Evolutionary conservation across 2,113 vertebrate genomes (phyloP), one percentile per base, ranked within the genome.

Genomic region (Lasiurus cinereus): DNA sequence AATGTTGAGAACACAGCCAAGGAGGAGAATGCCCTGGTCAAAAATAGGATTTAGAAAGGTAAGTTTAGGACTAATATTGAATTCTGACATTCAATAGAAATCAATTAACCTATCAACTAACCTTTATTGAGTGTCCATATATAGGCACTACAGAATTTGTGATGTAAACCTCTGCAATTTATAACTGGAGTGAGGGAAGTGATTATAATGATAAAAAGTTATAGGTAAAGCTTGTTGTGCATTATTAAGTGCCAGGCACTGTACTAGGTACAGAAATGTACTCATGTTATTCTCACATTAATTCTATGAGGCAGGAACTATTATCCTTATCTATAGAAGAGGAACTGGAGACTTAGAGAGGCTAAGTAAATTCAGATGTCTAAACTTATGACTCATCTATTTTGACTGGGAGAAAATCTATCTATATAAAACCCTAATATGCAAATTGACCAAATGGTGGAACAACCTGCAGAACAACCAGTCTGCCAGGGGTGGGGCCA

Each of bases 61-160:
- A 46, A 69, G 13, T 80, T 87, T 88, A 83, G 46, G 52, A 66
- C 22, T 50, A 83, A 43, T 90, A 82, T 48, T 33, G 50, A 90
- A 88, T 76, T 52, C 27, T 95, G 36, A 85, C 21, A 90, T 84
- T 91, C 33, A 95, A 0, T n/a, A 82, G 11, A 88, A 92, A 77
- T 90, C 27, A 66, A 4, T 5, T 84, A 27, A 77, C 22, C 9
- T 80, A 77, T 87, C 27, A 67, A 7, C 4, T 88, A 27, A 78
- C 29, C 9, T 80, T 85, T 82, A 46, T 3, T 95, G 50, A 96
- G 22, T 74, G 15, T 69, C 36, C 72, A 0, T 84, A 39, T 10
- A 33, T 66, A 80, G 22, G 4, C 8, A 50, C 7, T 85, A 14
- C 18, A 84, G 24, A 72, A 80, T 29, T 91, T 92, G 62, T 83